A percentile compares a stretch with the other conserved stretches of the same genome.
phyloP scores from a whole-genome alignment of 2,113 vertebrate species.

The western clawed frog (Xenopus tropicalis) region UCB_Xtro_10.0 CM004447.2:3456001-3456500 shows the following conservation, averaged over 20 bases:
- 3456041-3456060: too few relatives aligned
- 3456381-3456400: too few relatives aligned
- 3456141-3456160: slow-evolving; percentile 15
- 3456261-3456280: slow-evolving; percentile 39
- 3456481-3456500: too few relatives aligned
- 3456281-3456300: slow-evolving; percentile 30
- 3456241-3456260: slow-evolving; percentile 35
- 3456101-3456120: slow-evolving; percentile 35
- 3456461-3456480: neutral
- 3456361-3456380: too few relatives aligned
- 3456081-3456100: too few relatives aligned
- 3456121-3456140: slow-evolving; percentile 13
- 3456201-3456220: slow-evolving; percentile 35
- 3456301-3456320: slow-evolving; percentile 7
- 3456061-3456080: too few relatives aligned
- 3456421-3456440: too few relatives aligned
- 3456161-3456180: slow-evolving; percentile 34
- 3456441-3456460: neutral
- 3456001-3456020: too few relatives aligned
- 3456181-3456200: slow-evolving; percentile 20
- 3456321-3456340: neutral
- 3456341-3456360: neutral
- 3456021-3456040: too few relatives aligned
- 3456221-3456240: slow-evolving; percentile 40
- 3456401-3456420: too few relatives aligned